Conservation (phyloP, 2,888 invertebrate species). For the Argynnis bischoffii region DNA sequence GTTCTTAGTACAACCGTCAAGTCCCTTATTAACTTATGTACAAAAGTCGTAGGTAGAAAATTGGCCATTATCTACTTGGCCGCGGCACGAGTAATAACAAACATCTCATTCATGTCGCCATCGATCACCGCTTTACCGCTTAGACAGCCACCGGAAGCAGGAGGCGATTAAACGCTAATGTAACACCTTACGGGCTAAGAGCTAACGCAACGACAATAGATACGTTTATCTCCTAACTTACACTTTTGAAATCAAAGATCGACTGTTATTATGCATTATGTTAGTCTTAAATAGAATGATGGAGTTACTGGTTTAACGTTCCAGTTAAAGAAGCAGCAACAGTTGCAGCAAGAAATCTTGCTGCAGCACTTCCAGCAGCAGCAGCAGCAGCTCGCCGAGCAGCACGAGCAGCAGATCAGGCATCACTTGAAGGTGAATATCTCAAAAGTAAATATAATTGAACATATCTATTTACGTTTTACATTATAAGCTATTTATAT, state of each 20-base stretch:
- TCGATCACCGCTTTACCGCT: conserved; percentile 30
- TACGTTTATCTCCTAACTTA: background rate
- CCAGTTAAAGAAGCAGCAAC: conserved; percentile 96
- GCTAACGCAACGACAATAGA: background rate
- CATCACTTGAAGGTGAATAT: conserved; percentile 90
- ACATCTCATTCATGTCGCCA: conserved; percentile 37
- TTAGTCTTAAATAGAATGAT: conserved; percentile 7
- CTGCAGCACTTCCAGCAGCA: conserved; percentile 96
- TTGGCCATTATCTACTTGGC: conserved; percentile 39
- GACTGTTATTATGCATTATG: background rate
- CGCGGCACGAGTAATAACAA: conserved; percentile 25
- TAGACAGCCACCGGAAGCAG: conserved; percentile 27
- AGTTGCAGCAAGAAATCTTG: conserved; percentile 94
- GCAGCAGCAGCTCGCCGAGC: conserved; percentile 93
- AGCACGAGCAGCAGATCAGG: conserved; percentile 94
- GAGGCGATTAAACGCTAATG: conserved; percentile 26
- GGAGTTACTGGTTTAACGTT: conserved; percentile 52
- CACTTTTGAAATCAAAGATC: background rate
- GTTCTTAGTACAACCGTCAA: too few relatives aligned
- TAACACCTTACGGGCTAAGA: background rate
- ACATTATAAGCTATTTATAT: background rate
- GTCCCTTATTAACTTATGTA: conserved; percentile 23
- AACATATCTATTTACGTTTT: conserved; percentile 10
- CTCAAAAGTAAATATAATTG: conserved; percentile 21
- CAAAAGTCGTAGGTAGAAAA: conserved; percentile 31